Evolutionary conservation across 1,140 invertebrate species (phyloP), one percentile per base, ranked within the genome.

Genomic region (Hirudo medicinalis): DNA sequence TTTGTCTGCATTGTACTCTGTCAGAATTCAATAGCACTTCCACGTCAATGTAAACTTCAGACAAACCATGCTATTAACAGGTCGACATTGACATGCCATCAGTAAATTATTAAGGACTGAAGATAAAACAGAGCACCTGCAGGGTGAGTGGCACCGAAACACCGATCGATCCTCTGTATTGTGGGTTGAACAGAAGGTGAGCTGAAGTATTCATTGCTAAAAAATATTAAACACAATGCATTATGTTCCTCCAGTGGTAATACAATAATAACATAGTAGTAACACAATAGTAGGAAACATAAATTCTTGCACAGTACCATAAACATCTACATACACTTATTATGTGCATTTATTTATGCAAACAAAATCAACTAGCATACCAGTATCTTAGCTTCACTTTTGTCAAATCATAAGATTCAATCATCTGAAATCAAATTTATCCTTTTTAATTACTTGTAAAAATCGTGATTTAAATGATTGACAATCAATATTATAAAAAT

Each of bases 91-190:
- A 25, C 29, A 25, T 25, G 5, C 9, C 17, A 32, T 11, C 6
- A 63, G 11, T 32, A 63, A 19, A 4, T 25, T 6, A 15, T 63
- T 13, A 11, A 4, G 9, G 1, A 13, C 9, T n/a, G 19, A 63
- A 63, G 57, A 63, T 63, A 25, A 13, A 63, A 63, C 22, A 8
- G n/a, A 72, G 73, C 74, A 83, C 82, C 80, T 77, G 93, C 94
- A 72, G 94, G 94, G 84, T 94, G 91, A n/a, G 94, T 97, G 71
- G 94, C 93, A 74, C 94, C 94, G 85, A 97, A 97, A 32, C 91
- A 94, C 84, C 95, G 91, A 82, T 97, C 93, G 77, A 97, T 94
- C 82, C 96, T 92, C 83, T 96, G 91, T 77, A 97, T 92, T 70
- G 91, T 95, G 74, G 94, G 94, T 78, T 90, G 85, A 72, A 96